phyloP scores from a whole-genome alignment of 2,888 invertebrate species.

The Gasteruption jaculator region DNA sequence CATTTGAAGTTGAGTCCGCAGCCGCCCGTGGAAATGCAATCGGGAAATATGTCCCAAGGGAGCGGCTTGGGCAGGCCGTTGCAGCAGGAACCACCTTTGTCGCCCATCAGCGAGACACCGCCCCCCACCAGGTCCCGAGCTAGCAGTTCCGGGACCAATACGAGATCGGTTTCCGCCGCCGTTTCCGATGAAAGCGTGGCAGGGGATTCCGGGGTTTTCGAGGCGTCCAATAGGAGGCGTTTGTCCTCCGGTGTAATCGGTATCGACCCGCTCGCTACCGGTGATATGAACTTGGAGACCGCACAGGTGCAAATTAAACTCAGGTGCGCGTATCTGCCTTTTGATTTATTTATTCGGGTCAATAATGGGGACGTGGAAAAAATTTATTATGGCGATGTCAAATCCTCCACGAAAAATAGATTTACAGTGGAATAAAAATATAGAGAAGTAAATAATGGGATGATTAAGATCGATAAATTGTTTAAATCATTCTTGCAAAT shows the following conservation, averaged over 20 bases:
- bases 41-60: conserved; percentile 58
- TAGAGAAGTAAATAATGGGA: too few relatives aligned
- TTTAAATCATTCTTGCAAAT: too few relatives aligned
- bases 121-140: conserved; percentile 56
- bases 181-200: conserved; percentile 97
- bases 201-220: conserved; percentile 90
- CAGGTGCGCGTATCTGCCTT: conserved; percentile 53
- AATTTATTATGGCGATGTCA: too few relatives aligned
- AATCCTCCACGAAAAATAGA: too few relatives aligned
- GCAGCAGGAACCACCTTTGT: conserved; percentile 62
- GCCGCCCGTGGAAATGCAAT: conserved; percentile 46
- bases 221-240: conserved; percentile 70
- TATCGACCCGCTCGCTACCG: conserved; percentile 42
- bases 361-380: too few relatives aligned
- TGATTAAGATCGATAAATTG: too few relatives aligned
- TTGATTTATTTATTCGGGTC: too few relatives aligned
- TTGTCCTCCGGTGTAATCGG: conserved; percentile 41
- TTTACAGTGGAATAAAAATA: too few relatives aligned
- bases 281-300: conserved; percentile 64
- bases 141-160: conserved; percentile 67
- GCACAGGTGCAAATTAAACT: conserved; percentile 93
- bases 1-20: conserved; percentile 38
- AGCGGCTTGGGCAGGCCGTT: conserved; percentile 56
- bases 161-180: conserved; percentile 89
- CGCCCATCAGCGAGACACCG: conserved; percentile 83